A percentile compares a stretch with the other conserved stretches of the same genome.
Evolutionary conservation across 2,888 invertebrate genomes (phyloP).

Genomic region (Torymus auratus): DNA sequence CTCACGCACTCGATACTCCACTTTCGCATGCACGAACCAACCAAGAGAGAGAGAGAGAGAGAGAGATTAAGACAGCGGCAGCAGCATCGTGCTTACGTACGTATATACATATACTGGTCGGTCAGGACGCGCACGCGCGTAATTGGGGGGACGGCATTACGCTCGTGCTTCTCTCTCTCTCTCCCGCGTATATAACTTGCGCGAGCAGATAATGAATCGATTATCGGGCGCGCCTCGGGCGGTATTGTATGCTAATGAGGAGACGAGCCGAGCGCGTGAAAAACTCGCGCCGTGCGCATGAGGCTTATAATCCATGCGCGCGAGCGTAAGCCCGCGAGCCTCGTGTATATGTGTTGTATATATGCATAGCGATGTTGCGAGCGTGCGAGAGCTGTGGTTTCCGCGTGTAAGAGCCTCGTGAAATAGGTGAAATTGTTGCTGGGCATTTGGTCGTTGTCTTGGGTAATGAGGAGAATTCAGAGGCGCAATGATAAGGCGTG

Average conservation of each 20-base stretch:
- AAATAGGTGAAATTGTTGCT: too few relatives aligned
- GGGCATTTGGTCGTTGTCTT: too few relatives aligned
- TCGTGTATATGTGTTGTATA: too few relatives aligned
- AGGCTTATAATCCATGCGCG: too few relatives aligned
- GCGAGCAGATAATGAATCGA: slow-evolving; percentile 59
- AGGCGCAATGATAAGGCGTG: too few relatives aligned
- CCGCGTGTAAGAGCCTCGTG: too few relatives aligned
- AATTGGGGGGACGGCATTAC: slow-evolving; percentile 15
- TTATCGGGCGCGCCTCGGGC: slow-evolving; percentile 59
- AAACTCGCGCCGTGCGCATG: background rate
- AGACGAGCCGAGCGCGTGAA: background rate
- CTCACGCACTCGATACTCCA: slow-evolving; percentile 3
- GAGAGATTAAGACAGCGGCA: slow-evolving; percentile 12
- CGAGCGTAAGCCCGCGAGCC: too few relatives aligned
- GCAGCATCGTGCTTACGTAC: background rate
- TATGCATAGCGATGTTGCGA: too few relatives aligned
- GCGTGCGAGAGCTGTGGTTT: background rate
- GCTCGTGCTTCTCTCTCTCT: too few relatives aligned
- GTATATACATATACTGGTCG: too few relatives aligned
- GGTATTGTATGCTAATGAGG: slow-evolving; percentile 59
- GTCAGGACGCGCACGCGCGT: background rate
- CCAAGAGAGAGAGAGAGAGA: too few relatives aligned
- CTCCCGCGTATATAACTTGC: slow-evolving; percentile 25
- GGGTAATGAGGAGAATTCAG: too few relatives aligned
- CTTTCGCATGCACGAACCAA: background rate